phyloP scores from a whole-genome alignment of 2,888 invertebrate genomes.

The Dasypogon diadema region DNA sequence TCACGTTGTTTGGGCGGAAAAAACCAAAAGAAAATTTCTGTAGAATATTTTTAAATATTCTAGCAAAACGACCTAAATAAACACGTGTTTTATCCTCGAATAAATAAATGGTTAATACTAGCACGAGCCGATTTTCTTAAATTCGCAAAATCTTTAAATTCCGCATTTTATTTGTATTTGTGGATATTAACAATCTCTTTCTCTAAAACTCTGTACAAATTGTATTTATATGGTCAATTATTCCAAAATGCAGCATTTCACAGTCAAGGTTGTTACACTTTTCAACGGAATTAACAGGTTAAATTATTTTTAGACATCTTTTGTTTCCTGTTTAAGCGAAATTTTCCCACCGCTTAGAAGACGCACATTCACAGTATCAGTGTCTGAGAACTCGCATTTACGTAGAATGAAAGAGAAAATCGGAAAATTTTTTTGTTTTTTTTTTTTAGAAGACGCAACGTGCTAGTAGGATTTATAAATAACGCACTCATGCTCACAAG shows the following conservation, averaged over 20 bases:
- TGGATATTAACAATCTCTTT: not conserved
- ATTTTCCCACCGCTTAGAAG: conserved; percentile 5
- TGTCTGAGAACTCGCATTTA: conserved; percentile 8
- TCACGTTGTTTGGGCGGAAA: no score
- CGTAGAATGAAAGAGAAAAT: conserved; percentile 34
- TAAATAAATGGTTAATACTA: no score
- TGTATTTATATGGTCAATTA: not conserved
- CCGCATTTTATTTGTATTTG: not conserved
- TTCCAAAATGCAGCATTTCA: conserved; percentile 2
- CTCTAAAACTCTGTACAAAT: no score
- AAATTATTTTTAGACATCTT: conserved; percentile 25
- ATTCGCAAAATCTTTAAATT: no score
- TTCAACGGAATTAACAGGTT: not conserved
- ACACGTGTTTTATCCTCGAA: no score
- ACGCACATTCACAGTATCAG: not conserved
- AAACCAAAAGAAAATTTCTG: no score
- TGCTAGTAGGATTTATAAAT: conserved; percentile 36
- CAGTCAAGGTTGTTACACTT: conserved; percentile 52
- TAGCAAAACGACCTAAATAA: no score
- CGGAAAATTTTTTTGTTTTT: conserved; percentile 9
- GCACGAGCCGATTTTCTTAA: no score
- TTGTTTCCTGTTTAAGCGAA: conserved; percentile 30
- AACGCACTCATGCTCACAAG: conserved; percentile 27
- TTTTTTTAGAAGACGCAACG: conserved; percentile 25
- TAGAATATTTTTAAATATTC: no score